Evolutionary conservation across 92 coral and sea anemone species (phyloP).

Genomic region (Paragorgia papillata): DNA sequence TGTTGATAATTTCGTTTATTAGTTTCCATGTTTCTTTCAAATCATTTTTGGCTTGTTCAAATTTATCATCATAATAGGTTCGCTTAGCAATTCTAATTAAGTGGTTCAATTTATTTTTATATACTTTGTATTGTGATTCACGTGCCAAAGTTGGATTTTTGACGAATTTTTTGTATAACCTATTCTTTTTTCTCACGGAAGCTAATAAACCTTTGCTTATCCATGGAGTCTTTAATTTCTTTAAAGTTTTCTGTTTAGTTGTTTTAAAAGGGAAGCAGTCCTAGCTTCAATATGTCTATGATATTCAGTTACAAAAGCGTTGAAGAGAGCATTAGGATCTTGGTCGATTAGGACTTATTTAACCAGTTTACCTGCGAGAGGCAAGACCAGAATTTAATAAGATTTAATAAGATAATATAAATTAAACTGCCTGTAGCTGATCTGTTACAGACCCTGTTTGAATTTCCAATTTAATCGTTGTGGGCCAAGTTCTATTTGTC

Average conservation of each 20-base stretch:
- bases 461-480: too few relatives aligned
- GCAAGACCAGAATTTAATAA: too few relatives aligned
- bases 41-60: slow-evolving; percentile 48
- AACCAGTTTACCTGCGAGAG: too few relatives aligned
- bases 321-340: too few relatives aligned
- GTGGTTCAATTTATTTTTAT: slow-evolving; percentile 51
- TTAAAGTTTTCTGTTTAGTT: neutral
- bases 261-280: neutral
- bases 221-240: slow-evolving; percentile 24
- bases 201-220: slow-evolving; percentile 47
- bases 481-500: too few relatives aligned
- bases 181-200: slow-evolving; percentile 50
- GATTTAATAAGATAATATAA: too few relatives aligned
- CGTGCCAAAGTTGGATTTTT: slow-evolving; percentile 11
- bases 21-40: slow-evolving; percentile 52
- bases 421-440: too few relatives aligned
- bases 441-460: too few relatives aligned
- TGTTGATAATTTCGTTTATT: slow-evolving; percentile 25
- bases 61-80: slow-evolving; percentile 43
- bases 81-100: slow-evolving; percentile 46
- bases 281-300: neutral
- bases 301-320: neutral
- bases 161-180: slow-evolving; percentile 50
- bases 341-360: too few relatives aligned
- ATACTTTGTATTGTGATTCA: slow-evolving; percentile 39